Base-by-base conservation (phyloP, 1,140 invertebrate species). In the Bombyx mandarina region DNA sequence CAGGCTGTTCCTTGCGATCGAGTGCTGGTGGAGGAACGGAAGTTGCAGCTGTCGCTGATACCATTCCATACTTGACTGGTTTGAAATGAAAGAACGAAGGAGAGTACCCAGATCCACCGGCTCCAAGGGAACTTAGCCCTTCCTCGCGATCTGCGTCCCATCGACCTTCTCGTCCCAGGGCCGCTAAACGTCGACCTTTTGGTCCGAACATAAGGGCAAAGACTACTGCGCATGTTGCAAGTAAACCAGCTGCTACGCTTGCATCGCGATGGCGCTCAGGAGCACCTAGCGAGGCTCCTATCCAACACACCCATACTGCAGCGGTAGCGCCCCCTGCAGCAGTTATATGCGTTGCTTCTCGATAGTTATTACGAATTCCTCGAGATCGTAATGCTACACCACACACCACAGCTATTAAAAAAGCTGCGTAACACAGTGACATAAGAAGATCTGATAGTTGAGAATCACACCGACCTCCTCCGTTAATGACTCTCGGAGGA, bases 141-240 rank as follows among this genome's bases (percentile, higher is more conserved):
- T 94, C 92, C 55, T 94, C 93, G 63, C 92, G 88, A 75, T 96
- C 94, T 66, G 94, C 94, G 26, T 94, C 89, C 76, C 93, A 90
- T 52, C 94, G 91, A 54, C 91, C 92, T 71, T 94, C 93, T 62
- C 94, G 93, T 10, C 96, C 96, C 88, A 97, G 91, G 7, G 95
- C 96, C 0, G 96, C 95, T 72, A 98, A 82, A 66, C 97, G 95
- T n/a, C 96, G 89, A 47, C 95, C 95, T 88, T 97, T 97, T 2
- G 96, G 96, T 81, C 97, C 93, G 83, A 98, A 98, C 96, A 98
- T 97, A 8, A 96, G 91, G 51, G 97, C 90, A 77, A 98, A 96
- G 8, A 97, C 92, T 8, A 96, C 91, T 1, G 93, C 91, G 42
- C 95, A 93, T 6, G 94, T 96, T 43, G 93, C 90, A 8, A 97